Conservation (phyloP, 2,888 invertebrate genomes). For the Melieria crassipennis region DNA sequence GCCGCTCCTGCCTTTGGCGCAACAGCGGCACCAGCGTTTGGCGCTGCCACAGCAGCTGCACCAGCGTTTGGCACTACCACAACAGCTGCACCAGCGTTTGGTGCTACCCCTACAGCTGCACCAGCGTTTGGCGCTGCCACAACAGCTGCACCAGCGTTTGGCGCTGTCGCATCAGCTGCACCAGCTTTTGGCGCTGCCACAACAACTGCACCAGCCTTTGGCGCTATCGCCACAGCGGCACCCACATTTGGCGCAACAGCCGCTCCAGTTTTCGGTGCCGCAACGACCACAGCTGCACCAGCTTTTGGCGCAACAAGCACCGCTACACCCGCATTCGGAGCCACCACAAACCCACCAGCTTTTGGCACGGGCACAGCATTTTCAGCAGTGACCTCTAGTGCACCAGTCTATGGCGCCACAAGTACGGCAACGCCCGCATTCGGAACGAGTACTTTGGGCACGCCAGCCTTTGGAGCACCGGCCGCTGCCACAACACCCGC, state of each 20-base stretch:
- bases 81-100: conserved; percentile 45
- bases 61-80: conserved; percentile 38
- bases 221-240: conserved; percentile 37
- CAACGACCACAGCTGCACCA: conserved; percentile 25
- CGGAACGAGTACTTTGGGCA: conserved; percentile 37
- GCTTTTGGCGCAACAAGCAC: conserved; percentile 39
- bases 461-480: conserved; percentile 45
- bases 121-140: not conserved
- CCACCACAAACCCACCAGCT: conserved; percentile 30
- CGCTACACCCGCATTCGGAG: conserved; percentile 39
- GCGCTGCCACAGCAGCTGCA: conserved; percentile 39
- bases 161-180: conserved; percentile 30
- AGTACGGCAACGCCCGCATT: conserved; percentile 27
- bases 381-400: not conserved
- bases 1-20: conserved; percentile 34
- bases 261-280: conserved; percentile 33
- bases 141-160: conserved; percentile 37
- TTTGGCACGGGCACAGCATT: conserved; percentile 46
- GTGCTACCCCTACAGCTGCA: conserved; percentile 38
- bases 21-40: conserved; percentile 35
- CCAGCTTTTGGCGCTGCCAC: conserved; percentile 35
- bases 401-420: conserved; percentile 39
- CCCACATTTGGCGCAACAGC: conserved; percentile 41
- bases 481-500: conserved; percentile 35
- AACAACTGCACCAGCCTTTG: conserved; percentile 41